Evolutionary conservation across 2,113 vertebrate species (phyloP).

Genomic region (Notothenia coriiceps): DNA sequence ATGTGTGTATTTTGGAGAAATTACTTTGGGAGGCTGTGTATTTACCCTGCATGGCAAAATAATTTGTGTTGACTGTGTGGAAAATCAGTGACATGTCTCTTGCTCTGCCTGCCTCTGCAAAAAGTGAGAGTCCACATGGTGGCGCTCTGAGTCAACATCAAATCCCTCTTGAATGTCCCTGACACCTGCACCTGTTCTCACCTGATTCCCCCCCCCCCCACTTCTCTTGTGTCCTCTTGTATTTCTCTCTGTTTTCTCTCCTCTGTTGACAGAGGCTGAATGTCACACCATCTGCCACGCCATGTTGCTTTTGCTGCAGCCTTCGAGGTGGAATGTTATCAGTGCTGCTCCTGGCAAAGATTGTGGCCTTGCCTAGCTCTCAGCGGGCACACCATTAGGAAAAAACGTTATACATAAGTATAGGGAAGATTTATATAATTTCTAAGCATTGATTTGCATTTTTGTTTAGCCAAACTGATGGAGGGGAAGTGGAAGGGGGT

Average conservation of each 20-base stretch:
- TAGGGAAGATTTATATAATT: slow-evolving; percentile 24
- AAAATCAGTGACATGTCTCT: slow-evolving; percentile 68
- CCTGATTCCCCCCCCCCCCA: slow-evolving; percentile 62
- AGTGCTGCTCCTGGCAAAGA: slow-evolving; percentile 39
- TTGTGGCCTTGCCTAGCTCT: slow-evolving; percentile 10
- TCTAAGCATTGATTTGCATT: slow-evolving; percentile 33
- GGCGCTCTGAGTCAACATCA: slow-evolving; percentile 76
- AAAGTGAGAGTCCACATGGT: slow-evolving; percentile 67
- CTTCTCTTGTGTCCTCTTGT: slow-evolving; percentile 63
- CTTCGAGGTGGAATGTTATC: slow-evolving; percentile 53
- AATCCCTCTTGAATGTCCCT: slow-evolving; percentile 19
- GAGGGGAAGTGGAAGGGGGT: slow-evolving; percentile 30
- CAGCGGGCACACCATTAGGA: not conserved
- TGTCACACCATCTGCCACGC: slow-evolving; percentile 80
- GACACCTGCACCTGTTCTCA: slow-evolving; percentile 63
- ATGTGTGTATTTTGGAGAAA: slow-evolving; percentile 67
- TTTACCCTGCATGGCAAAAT: slow-evolving; percentile 68
- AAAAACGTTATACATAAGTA: not conserved
- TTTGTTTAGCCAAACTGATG: slow-evolving; percentile 26
- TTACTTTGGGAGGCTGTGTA: slow-evolving; percentile 64
- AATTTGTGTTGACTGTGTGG: slow-evolving; percentile 72
- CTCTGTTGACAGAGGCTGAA: slow-evolving; percentile 76
- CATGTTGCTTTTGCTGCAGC: slow-evolving; percentile 57
- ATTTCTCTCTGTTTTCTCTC: slow-evolving; percentile 58
- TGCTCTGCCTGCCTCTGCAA: slow-evolving; percentile 41